These are phyloP conservation scores for Aythya baeri DNA, from an alignment of 2,113 vertebrate genomes.

Conservation along the genomic window DNA sequence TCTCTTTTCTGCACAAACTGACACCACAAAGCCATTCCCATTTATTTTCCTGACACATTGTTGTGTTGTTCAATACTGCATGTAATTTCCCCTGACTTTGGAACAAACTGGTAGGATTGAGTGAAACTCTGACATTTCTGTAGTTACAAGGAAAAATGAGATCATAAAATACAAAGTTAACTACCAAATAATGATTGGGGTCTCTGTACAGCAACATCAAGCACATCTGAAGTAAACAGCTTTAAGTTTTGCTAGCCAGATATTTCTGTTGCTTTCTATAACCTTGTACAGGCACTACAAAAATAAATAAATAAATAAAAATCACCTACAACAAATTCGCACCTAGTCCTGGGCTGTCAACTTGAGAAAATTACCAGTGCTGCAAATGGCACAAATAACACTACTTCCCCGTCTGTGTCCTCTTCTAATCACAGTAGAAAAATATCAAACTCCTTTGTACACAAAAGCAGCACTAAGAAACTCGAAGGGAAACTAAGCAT, in stretches of 20 bases:
- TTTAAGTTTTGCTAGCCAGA: background rate
- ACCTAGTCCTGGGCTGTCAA: background rate
- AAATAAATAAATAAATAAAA: background rate
- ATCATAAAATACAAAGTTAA: slow-evolving; percentile 13
- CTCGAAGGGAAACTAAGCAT: background rate
- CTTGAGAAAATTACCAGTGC: background rate
- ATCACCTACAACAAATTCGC: background rate
- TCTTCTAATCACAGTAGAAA: background rate
- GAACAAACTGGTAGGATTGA: background rate
- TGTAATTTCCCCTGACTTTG: background rate
- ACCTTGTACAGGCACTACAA: background rate
- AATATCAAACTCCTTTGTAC: background rate
- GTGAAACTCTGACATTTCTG: background rate
- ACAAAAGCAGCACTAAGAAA: background rate
- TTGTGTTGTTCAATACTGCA: background rate
- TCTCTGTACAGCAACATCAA: background rate
- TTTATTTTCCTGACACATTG: slow-evolving; percentile 28
- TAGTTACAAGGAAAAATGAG: background rate
- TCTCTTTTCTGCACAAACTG: slow-evolving; percentile 16
- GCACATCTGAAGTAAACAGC: background rate
- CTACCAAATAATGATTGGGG: background rate
- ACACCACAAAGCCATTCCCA: slow-evolving; percentile 14
- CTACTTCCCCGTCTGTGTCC: background rate
- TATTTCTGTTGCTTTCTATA: background rate
- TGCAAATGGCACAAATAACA: background rate